Evolutionary conservation across 1,140 invertebrate genomes (phyloP), one percentile per base, ranked within the genome.

Genomic region (Pseudomyrmex pallidus): DNA sequence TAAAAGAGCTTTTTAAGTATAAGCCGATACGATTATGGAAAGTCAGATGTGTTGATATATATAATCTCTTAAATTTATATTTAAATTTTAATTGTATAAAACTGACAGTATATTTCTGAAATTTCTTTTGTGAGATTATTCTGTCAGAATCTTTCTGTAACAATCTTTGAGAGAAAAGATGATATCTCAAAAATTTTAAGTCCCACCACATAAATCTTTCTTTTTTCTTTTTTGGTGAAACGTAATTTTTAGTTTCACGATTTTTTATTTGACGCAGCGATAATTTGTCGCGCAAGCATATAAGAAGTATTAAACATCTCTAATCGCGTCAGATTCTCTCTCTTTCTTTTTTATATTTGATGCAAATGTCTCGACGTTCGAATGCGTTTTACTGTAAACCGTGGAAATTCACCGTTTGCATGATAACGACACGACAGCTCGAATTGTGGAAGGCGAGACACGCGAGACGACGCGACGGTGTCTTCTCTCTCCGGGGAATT

Each of bases 371-470:
- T 13, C 46, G 67, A 78, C 44, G 4, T 59, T 50, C 35, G 56
- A 50, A 73, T 63, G 52, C 44, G 44, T 25, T 67, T 48, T 48
- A 46, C 61, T 68, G 17, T 50, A 67, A 63, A 48, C 48, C 48
- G 20, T 64, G 22, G 48, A 76, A 84, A 73, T 25, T 68, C 54
- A 48, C 22, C 56, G 56, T 68, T 83, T 66, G 82, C 68, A 64
- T 80, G 77, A 84, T 64, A 80, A 82, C 52, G 67, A 67, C 62
- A 15, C 61, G 12, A 64, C n/a, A n/a, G 61, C 66, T 68, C 2
- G 54, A 44, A 3, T 48, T 9, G 54, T 54, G 74, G 64, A 66
- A 76, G 74, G 61, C 48, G 54, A 70, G 64, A 78, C 64, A 66
- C 62, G 62, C 25, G 74, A 76, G 15, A 46, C 52, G 74, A 77